Evolutionary conservation across 2,113 vertebrate species (phyloP).

Genomic region (Urocynchramus pylzowi): DNA sequence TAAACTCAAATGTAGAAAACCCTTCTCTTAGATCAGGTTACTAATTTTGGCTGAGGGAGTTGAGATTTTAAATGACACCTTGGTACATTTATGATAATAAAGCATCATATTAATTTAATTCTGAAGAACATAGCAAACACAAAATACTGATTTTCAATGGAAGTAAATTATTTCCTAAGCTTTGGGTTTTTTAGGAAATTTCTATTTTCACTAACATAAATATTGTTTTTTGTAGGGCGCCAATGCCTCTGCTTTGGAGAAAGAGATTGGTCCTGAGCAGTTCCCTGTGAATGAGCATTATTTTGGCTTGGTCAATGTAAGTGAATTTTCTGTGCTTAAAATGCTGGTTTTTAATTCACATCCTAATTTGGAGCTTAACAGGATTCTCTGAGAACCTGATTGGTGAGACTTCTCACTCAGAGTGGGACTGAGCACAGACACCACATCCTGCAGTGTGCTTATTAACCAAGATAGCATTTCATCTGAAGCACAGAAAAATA

Average conservation of each 20-base stretch:
- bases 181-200: background rate
- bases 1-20: background rate
- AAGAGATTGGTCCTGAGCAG: slow-evolving; percentile 95
- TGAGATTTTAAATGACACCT: background rate
- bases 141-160: background rate
- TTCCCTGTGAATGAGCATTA: slow-evolving; percentile 94
- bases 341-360: background rate
- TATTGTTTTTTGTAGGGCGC: slow-evolving; percentile 76
- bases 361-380: background rate
- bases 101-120: background rate
- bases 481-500: background rate
- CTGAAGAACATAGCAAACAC: background rate
- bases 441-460: background rate
- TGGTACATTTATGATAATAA: background rate
- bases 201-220: background rate
- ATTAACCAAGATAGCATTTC: background rate
- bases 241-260: slow-evolving; percentile 97
- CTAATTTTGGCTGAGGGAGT: background rate
- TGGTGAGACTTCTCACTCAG: background rate
- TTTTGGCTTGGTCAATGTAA: slow-evolving; percentile 92
- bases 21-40: background rate
- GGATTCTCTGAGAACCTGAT: background rate
- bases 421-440: background rate
- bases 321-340: slow-evolving; percentile 29
- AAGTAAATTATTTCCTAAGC: background rate